A percentile compares a stretch with the other conserved stretches of the same genome.
Conservation (phyloP, 2,888 invertebrate genomes). For the Siphonodentalium dalli region DNA sequence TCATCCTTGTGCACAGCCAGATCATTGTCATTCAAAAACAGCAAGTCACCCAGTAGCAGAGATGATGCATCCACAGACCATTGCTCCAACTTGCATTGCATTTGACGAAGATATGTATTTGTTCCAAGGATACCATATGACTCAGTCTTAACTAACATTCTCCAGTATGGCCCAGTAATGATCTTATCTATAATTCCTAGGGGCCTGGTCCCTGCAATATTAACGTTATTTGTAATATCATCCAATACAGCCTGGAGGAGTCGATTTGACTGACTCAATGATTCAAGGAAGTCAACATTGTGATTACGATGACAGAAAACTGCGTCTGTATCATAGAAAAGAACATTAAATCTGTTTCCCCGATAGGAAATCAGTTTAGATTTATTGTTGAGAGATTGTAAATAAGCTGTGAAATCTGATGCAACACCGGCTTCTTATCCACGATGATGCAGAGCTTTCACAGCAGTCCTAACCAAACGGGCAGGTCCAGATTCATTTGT, state of each 20-base stretch:
- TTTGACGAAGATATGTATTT: background rate
- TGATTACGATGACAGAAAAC: slow-evolving; percentile 8
- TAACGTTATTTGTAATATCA: slow-evolving; percentile 5
- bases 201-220: slow-evolving; percentile 5
- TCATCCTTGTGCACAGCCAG: slow-evolving; percentile 8
- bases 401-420: slow-evolving; percentile 7
- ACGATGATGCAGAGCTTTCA: slow-evolving; percentile 10
- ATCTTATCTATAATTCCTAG: slow-evolving; percentile 17
- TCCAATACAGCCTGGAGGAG: slow-evolving; percentile 7
- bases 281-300: slow-evolving; percentile 1
- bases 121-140: background rate
- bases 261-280: slow-evolving; percentile 14
- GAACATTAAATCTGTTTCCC: slow-evolving; percentile 17
- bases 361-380: slow-evolving; percentile 14
- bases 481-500: slow-evolving; percentile 14
- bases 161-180: slow-evolving; percentile 18
- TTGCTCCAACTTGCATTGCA: background rate
- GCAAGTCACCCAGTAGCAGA: background rate
- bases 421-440: slow-evolving; percentile 20
- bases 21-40: slow-evolving; percentile 8
- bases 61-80: background rate
- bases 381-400: slow-evolving; percentile 2
- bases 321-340: slow-evolving; percentile 10
- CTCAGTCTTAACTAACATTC: slow-evolving; percentile 7
- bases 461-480: slow-evolving; percentile 6